Percentiles rank a stretch among this genome's conserved stretches.
phyloP scores from a whole-genome alignment of 1,140 invertebrate species.

The Metaphire vulgaris region DNA sequence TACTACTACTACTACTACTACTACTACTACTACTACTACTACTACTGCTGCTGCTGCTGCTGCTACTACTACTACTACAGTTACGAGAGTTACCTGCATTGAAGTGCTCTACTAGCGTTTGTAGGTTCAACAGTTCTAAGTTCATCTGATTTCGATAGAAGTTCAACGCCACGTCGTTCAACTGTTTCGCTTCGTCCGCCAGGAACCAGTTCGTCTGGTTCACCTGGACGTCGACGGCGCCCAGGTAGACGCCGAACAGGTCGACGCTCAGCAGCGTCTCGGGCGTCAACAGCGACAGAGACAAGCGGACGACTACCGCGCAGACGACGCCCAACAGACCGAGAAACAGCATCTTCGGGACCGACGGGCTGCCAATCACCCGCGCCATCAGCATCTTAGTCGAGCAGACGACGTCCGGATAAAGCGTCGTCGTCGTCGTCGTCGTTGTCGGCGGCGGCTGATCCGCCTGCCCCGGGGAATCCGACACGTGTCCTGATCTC shows the following conservation, averaged over 20 bases:
- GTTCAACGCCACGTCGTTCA: constrained; percentile 25
- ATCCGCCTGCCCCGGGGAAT: too few species aligned
- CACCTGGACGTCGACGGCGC: constrained; percentile 16
- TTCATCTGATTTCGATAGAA: constrained; percentile 24
- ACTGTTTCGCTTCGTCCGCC: constrained; percentile 24
- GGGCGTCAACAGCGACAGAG: background rate
- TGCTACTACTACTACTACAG: constrained; percentile 19
- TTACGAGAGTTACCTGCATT: constrained; percentile 26
- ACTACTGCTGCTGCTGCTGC: constrained; percentile 13
- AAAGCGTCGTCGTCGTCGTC: too few species aligned
- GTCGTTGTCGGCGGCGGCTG: too few species aligned
- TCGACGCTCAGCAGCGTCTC: constrained; percentile 5
- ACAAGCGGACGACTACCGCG: background rate
- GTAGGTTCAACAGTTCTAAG: constrained; percentile 18
- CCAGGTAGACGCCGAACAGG: constrained; percentile 3
- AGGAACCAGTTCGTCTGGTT: constrained; percentile 30
- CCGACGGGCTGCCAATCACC: constrained; percentile 9
- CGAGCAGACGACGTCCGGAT: too few species aligned
- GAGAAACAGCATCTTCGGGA: constrained; percentile 18
- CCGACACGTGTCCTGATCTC: too few species aligned
- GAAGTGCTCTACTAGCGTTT: constrained; percentile 26
- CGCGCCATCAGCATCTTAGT: background rate
- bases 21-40: constrained; percentile 9
- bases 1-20: constrained; percentile 9
- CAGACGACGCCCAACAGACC: background rate